phyloP scores from a whole-genome alignment of 1,140 invertebrate genomes.

The Pararge aegeria region DNA sequence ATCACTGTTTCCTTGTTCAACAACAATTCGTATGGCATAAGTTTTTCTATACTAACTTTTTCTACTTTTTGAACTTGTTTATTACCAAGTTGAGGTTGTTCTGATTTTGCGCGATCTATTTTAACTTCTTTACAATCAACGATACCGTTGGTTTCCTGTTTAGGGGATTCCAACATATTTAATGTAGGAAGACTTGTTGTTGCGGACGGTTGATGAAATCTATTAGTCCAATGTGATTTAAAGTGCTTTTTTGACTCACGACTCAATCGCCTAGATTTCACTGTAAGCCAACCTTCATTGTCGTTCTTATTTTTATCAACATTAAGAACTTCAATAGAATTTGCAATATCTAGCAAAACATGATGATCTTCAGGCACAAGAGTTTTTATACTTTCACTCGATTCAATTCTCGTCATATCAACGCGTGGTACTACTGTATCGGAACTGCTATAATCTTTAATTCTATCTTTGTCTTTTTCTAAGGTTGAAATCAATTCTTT shows the following conservation, averaged over 20 bases:
- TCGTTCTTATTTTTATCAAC: constrained; percentile 74
- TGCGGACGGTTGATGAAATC: constrained; percentile 84
- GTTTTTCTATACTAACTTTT: background rate
- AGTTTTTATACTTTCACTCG: constrained; percentile 75
- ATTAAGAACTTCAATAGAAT: constrained; percentile 80
- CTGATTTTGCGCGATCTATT: constrained; percentile 59
- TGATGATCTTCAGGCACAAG: constrained; percentile 65
- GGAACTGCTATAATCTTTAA: constrained; percentile 72
- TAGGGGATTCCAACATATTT: constrained; percentile 79
- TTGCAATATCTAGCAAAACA: constrained; percentile 76
- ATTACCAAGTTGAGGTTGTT: constrained; percentile 48
- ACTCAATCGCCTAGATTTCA: constrained; percentile 81
- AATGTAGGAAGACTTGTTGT: constrained; percentile 84
- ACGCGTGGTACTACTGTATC: constrained; percentile 79
- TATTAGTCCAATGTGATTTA: constrained; percentile 83
- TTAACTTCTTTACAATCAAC: constrained; percentile 34
- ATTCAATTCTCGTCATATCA: constrained; percentile 72
- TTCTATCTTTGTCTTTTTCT: constrained; percentile 58
- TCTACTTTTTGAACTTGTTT: constrained; percentile 29
- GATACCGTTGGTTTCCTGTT: constrained; percentile 62
- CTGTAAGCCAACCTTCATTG: constrained; percentile 84
- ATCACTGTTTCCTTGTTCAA: background rate
- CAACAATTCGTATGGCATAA: background rate
- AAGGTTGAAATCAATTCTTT: constrained; percentile 46
- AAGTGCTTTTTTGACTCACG: constrained; percentile 76